Conservation (phyloP, 2,113 vertebrate species). For the Phyllopteryx taeniolatus region DNA sequence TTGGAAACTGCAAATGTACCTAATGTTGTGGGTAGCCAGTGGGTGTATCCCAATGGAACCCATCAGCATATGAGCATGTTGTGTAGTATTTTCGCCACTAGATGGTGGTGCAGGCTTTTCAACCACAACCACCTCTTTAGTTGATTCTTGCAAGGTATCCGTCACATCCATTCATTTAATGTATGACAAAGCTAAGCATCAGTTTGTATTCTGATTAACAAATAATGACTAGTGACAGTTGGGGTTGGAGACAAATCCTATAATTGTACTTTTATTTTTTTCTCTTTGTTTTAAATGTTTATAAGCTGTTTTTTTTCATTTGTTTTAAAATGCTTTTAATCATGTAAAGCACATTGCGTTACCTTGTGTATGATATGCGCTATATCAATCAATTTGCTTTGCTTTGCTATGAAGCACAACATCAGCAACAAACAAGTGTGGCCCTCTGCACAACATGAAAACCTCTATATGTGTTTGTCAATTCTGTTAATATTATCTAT, state of each 20-base stretch:
- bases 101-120: slow-evolving; percentile 38
- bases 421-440: not conserved
- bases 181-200: no score
- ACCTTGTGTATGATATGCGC: no score
- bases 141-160: slow-evolving; percentile 1
- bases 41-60: no score
- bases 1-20: not conserved
- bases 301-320: no score
- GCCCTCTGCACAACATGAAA: not conserved
- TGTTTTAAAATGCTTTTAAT: no score
- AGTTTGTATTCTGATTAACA: not conserved
- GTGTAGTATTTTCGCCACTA: slow-evolving; percentile 34
- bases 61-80: slow-evolving; percentile 9
- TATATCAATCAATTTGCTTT: no score
- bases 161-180: not conserved
- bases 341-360: no score
- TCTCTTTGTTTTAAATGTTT: not conserved
- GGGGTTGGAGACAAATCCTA: not conserved
- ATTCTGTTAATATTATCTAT: not conserved
- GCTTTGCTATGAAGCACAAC: no score
- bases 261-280: not conserved
- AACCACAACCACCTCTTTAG: not conserved
- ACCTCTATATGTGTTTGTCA: not conserved
- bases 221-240: not conserved
- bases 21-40: not conserved